Base-by-base conservation (phyloP, 2,113 vertebrate species). In the Empidonax alnorum region DNA sequence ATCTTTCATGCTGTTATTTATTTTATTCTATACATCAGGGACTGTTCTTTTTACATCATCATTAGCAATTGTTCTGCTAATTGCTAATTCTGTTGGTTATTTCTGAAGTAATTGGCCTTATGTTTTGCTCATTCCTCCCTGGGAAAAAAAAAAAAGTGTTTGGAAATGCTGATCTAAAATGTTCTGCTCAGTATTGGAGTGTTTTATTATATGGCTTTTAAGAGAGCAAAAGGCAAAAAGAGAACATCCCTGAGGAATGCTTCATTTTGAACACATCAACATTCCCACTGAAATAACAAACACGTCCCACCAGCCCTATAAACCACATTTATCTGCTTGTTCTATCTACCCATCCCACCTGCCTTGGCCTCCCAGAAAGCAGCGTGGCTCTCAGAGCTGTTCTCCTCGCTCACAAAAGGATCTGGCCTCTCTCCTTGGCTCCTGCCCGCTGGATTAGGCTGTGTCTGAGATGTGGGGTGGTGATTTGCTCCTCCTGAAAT, bases 1-100 rank as follows among this genome's bases (percentile, higher is more conserved):
- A 50, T 89, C 52, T 93, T 91, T 96, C 75, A 61, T 84, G 81
- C 44, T 94, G 82, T 93, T 92, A 93, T 95, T 97, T 93, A 90
- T 95, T 78, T 80, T 27, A 37, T 78, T 74, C 91, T 63, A 42
- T 80, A 81, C 42, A 52, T 92, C 90, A 83, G 82, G 14, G 42
- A 75, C 91, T 94, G 12, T 30, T 77, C 42, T 97, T 91, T 95
- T 96, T 83, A 59, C 91, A 63, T 65, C 8, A 4, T 76, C 95
- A 71, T 95, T 92, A 74, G 79, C 69, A 82, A 92, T 50, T 14
- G 63, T 94, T 95, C 88, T 93, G 89, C 37, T 95, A 79, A 69
- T 67, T 94, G 71, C 62, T 91, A 93, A 89, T 91, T 87, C 59
- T 80, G 25, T 37, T 12, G 27, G 50, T 10, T 23, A 77, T 77